phyloP scores from a whole-genome alignment of 2,888 invertebrate species.

The Syrphus vitripennis region DNA sequence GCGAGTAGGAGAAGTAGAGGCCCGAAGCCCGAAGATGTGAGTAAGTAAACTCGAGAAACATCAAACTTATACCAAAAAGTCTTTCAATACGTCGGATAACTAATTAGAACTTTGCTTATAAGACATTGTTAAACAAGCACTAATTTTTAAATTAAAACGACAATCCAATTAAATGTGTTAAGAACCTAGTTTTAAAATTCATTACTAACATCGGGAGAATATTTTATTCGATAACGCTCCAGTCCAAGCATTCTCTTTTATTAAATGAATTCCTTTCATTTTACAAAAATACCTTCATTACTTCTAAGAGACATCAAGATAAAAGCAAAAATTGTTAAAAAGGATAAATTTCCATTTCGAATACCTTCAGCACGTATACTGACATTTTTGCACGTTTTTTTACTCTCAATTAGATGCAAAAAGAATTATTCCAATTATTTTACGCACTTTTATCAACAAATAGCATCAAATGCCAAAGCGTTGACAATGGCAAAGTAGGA shows the following conservation, averaged over 20 bases:
- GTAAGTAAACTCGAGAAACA: too few species aligned
- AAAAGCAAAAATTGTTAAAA: background rate
- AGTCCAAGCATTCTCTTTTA: background rate
- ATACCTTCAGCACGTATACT: background rate
- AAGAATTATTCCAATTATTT: constrained; percentile 33
- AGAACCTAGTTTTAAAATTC: background rate
- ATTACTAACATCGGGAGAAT: background rate
- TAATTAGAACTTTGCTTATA: too few species aligned
- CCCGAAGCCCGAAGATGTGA: too few species aligned
- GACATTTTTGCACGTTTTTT: constrained; percentile 51
- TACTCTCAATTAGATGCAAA: constrained; percentile 33
- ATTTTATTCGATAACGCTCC: background rate
- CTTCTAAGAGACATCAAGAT: background rate
- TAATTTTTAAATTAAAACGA: background rate
- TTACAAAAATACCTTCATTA: constrained; percentile 19
- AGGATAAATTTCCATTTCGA: constrained; percentile 19
- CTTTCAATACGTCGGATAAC: too few species aligned
- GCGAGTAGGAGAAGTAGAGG: too few species aligned
- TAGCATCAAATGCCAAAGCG: background rate
- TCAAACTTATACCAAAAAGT: too few species aligned
- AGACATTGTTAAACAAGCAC: too few species aligned
- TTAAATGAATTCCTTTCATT: constrained; percentile 48
- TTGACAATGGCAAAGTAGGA: background rate
- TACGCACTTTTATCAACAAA: constrained; percentile 48
- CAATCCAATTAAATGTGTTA: background rate